A percentile compares a stretch with the other conserved stretches of the same genome.
Conservation (phyloP, 2,113 vertebrate species). For the Lepus americanus region DNA sequence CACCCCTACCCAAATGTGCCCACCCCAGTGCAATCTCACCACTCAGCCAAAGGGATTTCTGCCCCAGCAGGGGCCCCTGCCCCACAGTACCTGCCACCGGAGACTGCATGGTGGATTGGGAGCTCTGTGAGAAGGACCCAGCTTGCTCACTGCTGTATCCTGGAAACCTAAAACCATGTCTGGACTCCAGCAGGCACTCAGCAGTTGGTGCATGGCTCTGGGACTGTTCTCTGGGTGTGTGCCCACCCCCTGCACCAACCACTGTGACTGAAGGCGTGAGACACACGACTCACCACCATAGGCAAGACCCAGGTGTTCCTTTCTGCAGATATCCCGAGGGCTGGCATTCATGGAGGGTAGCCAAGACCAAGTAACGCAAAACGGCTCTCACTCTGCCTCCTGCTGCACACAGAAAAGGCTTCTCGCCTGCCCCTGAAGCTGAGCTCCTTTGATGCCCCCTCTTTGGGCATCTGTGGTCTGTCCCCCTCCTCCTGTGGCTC, state of each 20-base stretch:
- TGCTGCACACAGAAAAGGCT: neutral
- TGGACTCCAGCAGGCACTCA: neutral
- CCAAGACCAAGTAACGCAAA: neutral
- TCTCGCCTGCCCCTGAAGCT: too few relatives aligned
- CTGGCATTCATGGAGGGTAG: neutral
- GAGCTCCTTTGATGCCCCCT: accelerated
- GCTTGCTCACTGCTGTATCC: neutral
- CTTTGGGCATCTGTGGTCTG: neutral
- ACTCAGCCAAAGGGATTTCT: neutral
- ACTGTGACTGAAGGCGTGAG: neutral
- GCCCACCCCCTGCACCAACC: neutral
- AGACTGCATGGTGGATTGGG: too few relatives aligned
- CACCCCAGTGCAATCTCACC: neutral
- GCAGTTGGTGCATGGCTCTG: too few relatives aligned
- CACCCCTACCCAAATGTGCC: neutral
- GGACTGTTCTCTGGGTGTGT: neutral
- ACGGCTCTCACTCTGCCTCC: neutral
- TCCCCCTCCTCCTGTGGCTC: neutral
- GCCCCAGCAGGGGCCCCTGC: neutral
- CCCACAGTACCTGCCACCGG: too few relatives aligned
- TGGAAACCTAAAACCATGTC: neutral
- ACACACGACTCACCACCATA: neutral
- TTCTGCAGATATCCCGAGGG: neutral
- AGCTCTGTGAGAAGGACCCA: neutral
- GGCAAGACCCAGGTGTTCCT: neutral